These are phyloP conservation scores for Lepus americanus DNA, from an alignment of 2,113 vertebrate species.

Conservation along the genomic window DNA sequence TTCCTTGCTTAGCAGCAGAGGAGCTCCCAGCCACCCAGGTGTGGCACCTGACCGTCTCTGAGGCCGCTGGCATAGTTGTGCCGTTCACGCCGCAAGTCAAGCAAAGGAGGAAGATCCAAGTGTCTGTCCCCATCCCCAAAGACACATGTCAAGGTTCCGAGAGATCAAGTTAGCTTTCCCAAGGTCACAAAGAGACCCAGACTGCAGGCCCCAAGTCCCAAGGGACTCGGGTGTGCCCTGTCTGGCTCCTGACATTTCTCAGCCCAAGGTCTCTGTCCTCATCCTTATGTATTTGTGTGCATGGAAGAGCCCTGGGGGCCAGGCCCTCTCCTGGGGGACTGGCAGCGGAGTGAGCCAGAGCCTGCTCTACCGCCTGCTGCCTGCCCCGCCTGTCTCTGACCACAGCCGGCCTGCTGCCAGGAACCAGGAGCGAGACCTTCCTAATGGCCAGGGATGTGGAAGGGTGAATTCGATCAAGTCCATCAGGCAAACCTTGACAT, in stretches of 20 bases:
- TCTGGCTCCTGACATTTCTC: not conserved
- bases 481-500: constrained; percentile 41
- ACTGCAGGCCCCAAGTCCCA: not conserved
- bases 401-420: constrained; percentile 36
- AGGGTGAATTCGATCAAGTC: constrained; percentile 52
- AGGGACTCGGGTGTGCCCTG: not conserved
- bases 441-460: not conserved
- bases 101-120: not conserved
- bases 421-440: not conserved
- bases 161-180: not conserved
- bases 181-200: not conserved
- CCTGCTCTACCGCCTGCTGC: rapidly evolving
- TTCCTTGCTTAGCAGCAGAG: not conserved
- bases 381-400: not conserved
- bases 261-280: not conserved
- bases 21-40: rapidly evolving
- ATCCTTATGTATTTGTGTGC: not conserved
- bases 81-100: constrained; percentile 6
- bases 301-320: not conserved
- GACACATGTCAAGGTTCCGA: constrained; percentile 6
- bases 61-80: not conserved
- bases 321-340: not conserved
- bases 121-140: not conserved
- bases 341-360: not conserved
- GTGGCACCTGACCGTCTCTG: not conserved